Percentiles rank a stretch among this genome's conserved stretches.
These are phyloP conservation scores for Albula glossodonta DNA, from an alignment of 2,113 vertebrate genomes.

Conservation along the genomic window DNA sequence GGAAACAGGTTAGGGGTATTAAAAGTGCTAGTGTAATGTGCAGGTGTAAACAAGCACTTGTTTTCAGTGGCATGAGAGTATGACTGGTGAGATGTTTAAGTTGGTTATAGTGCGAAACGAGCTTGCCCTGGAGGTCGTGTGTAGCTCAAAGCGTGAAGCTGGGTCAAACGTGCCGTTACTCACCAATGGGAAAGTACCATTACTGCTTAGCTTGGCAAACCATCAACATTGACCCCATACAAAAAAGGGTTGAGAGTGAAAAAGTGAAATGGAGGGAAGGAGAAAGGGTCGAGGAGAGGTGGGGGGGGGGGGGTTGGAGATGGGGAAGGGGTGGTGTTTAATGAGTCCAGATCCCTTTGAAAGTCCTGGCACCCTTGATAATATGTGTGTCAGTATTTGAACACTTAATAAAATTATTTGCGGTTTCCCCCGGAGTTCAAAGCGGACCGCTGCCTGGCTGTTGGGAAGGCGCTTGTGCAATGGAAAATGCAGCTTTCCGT, in stretches of 20 bases:
- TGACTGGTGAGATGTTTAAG: neutral
- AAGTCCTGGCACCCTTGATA: conserved; percentile 38
- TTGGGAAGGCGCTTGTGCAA: conserved; percentile 60
- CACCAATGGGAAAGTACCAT: conserved; percentile 5
- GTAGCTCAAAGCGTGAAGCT: conserved; percentile 17
- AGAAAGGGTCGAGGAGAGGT: conserved; percentile 12
- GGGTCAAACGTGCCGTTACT: conserved; percentile 18
- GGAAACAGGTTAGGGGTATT: neutral
- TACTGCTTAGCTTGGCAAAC: conserved; percentile 20
- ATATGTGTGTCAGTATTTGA: conserved; percentile 48
- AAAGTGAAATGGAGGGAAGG: conserved; percentile 24
- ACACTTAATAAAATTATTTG: conserved; percentile 72
- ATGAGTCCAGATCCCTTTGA: conserved; percentile 46
- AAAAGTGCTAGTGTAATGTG: neutral
- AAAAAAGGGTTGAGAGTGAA: conserved; percentile 17
- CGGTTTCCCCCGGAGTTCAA: conserved; percentile 63
- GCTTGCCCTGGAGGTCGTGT: neutral
- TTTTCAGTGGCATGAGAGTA: conserved; percentile 8
- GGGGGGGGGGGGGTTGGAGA: neutral
- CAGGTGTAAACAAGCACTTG: conserved; percentile 10
- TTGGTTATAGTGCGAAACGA: neutral
- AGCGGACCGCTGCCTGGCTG: conserved; percentile 49
- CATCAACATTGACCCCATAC: neutral
- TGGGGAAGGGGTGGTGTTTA: conserved; percentile 42
- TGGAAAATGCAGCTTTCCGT: conserved; percentile 61